Conservation (phyloP, 2,113 vertebrate genomes). For the Crocuta crocuta region DNA sequence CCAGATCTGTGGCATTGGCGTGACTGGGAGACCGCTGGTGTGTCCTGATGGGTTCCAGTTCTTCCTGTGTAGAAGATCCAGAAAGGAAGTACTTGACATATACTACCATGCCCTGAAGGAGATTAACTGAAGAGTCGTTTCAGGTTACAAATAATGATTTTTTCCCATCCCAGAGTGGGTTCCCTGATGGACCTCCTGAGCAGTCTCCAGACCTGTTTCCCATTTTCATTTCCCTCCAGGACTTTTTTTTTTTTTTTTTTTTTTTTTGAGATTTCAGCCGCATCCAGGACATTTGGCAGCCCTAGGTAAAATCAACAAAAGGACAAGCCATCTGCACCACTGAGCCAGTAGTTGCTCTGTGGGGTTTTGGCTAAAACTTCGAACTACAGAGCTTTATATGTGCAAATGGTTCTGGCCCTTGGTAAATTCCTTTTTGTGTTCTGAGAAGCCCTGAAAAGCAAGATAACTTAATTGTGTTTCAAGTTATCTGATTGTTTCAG, state of each 20-base stretch:
- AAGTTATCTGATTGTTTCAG: not conserved
- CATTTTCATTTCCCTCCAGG: slow-evolving; percentile 19
- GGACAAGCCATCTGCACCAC: not conserved
- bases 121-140: slow-evolving; percentile 12
- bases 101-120: not conserved
- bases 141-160: not conserved
- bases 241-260: not conserved
- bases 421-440: not conserved
- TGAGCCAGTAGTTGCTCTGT: not conserved
- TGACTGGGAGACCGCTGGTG: no score
- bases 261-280: not conserved
- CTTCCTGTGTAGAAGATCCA: not conserved
- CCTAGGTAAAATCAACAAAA: slow-evolving; percentile 2
- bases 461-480: slow-evolving; percentile 43
- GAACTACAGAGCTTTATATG: not conserved
- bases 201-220: not conserved
- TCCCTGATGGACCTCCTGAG: not conserved
- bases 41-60: not conserved
- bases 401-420: slow-evolving; percentile 13
- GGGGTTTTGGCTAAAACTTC: slow-evolving; percentile 12
- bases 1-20: rapidly evolving
- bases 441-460: slow-evolving; percentile 12
- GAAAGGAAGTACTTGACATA: not conserved
- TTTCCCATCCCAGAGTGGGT: not conserved
- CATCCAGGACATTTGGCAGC: slow-evolving; percentile 16